Base-by-base conservation (phyloP, 2,113 vertebrate species). In the Rutilus rutilus region DNA sequence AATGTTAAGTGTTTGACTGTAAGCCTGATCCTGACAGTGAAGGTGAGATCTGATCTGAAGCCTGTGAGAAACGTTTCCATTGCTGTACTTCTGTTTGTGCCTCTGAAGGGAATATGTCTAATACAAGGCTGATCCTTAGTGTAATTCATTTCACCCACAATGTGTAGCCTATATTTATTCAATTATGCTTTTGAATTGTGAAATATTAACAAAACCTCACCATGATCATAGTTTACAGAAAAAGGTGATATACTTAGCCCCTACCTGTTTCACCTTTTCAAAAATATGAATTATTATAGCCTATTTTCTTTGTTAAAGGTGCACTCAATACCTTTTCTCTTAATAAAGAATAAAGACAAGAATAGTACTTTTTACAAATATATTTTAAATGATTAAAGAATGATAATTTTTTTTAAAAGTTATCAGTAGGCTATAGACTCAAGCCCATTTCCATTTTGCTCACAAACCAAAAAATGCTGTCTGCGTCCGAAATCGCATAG, bases 41-140 rank as follows among this genome's bases (percentile, higher is more conserved):
- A 69, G 33, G 33, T 71, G 67, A 71, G 67, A 42, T 71, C 47
- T 52, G 73, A 52, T 25, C n/a, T 50, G n/a, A 52, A 76, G 45
- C 15, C 14, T 30, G 45, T 19, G 45, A 30, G n/a, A 76, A 42
- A 69, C 33, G 33, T 42, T 71, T 71, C 9, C 47, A 50, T 30
- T 52, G 47, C 25, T 30, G 74, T 19, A 54, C 4, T 19, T 30
- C 7, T 52, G 45, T 19, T 52, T 77, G 39, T 71, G 36, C 36
- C 23, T 21, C 67, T 71, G 36, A 36, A 42, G 67, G 36, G 67
- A 71, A 71, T 23, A 39, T 71, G 21, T 54, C 25, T 21, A 77
- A 77, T 33, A 52, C 50, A 77, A 57, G 19, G 75, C 75, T 54
- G 75, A 19, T 77, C 1, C 25, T 57, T 54, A 33, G 1, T 54